Evolutionary conservation across 2,113 vertebrate genomes (phyloP).

Genomic region (Noturus placidus): DNA sequence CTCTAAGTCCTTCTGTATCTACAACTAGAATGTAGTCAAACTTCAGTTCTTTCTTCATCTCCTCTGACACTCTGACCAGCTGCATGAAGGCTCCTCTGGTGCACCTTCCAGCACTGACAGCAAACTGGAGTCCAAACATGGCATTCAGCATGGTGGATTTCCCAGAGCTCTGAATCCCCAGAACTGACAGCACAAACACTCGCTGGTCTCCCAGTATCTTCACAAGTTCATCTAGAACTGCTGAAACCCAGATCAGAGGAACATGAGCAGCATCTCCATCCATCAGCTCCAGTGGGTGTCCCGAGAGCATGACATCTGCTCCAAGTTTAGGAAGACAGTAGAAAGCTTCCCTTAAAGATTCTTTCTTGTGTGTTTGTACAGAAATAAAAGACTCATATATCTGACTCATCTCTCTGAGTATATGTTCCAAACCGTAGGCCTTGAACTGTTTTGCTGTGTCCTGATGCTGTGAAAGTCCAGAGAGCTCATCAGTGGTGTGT

Average conservation of each 20-base stretch:
- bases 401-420: slow-evolving; percentile 76
- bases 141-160: slow-evolving; percentile 72
- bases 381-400: slow-evolving; percentile 71
- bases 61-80: slow-evolving; percentile 36
- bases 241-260: slow-evolving; percentile 72
- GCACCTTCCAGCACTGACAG: too few species aligned
- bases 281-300: slow-evolving; percentile 78
- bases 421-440: slow-evolving; percentile 70
- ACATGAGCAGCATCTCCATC: slow-evolving; percentile 78
- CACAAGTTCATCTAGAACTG: slow-evolving; percentile 71
- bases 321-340: slow-evolving; percentile 66
- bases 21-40: slow-evolving; percentile 65
- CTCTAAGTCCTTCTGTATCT: slow-evolving; percentile 72
- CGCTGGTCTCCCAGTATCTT: slow-evolving; percentile 69
- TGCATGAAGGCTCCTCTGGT: too few species aligned
- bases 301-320: slow-evolving; percentile 74
- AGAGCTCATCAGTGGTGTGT: slow-evolving; percentile 46
- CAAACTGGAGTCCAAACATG: too few species aligned
- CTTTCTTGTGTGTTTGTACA: neutral
- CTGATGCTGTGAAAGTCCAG: slow-evolving; percentile 71
- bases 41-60: slow-evolving; percentile 39
- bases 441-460: slow-evolving; percentile 72
- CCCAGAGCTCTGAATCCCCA: slow-evolving; percentile 66
- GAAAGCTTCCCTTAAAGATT: neutral
- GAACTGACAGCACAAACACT: slow-evolving; percentile 72